Evolutionary conservation across 2,888 invertebrate species (phyloP), one percentile per base, ranked within the genome.

Genomic region (Drosophila prostipennis): DNA sequence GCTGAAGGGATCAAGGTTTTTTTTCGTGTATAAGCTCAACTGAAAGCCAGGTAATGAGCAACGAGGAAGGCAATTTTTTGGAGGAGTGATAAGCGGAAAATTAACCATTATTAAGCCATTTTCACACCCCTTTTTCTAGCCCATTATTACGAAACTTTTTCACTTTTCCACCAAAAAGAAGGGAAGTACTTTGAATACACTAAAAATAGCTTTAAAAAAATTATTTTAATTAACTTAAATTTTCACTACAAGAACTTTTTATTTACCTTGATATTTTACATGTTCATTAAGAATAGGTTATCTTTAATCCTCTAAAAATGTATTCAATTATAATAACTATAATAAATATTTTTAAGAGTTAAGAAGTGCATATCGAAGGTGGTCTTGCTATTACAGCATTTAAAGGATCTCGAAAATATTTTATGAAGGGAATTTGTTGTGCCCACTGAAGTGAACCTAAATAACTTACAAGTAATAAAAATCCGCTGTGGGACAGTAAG

Each of bases 391-490:
- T 14, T 10, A 10, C 29, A 11, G 14, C 29, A 10, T 46, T 14
- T 11, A 23, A 23, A 10, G 14, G 16, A 19, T 51, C 6, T 39
- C 29, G 2, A 46, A 37, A 26, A 26, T 34, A 26, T 36, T 23
- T 13, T 13, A 19, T n/a, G 10, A 14, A 14, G 14, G 13, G 6
- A 42, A 42, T 42, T 3, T 11, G 11, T 14, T 6, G 42, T 59
- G 74, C 63, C 59, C 57, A 51, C 13, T 63, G 67, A 68, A 65
- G 76, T 84, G 72, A 53, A 72, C 59, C 54, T 53, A 73, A 74
- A 69, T 79, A 70, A 71, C 70, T 72, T 81, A 79, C 74, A 82
- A 77, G 80, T 61, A 73, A 85, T 81, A 72, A 79, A 84, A 72
- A 72, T 77, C 68, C 85, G 67, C 73, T 77, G 74, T 63, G 79